Evolutionary conservation across 1,140 invertebrate genomes (phyloP).

Genomic region (Heliconius hermathena): DNA sequence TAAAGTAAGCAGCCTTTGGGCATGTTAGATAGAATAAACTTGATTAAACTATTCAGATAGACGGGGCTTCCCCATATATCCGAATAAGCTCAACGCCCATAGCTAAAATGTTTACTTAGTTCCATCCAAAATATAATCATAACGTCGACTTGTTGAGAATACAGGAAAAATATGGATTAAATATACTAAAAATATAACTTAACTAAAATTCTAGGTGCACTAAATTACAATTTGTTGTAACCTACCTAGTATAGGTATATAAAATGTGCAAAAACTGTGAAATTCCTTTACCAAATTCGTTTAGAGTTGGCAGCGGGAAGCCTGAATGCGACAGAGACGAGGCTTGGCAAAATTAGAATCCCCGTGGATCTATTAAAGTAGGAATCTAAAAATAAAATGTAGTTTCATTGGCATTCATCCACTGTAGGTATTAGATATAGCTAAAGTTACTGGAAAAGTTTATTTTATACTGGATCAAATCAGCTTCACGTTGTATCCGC

Average conservation of each 20-base stretch:
- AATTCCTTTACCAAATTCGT: conserved; percentile 17
- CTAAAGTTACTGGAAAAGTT: too few species aligned
- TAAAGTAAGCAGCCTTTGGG: too few species aligned
- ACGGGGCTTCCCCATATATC: too few species aligned
- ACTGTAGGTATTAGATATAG: background rate
- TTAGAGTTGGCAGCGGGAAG: conserved; percentile 18
- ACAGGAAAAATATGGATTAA: background rate
- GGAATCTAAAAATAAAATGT: conserved; percentile 17
- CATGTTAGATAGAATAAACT: too few species aligned
- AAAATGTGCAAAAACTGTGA: conserved; percentile 20
- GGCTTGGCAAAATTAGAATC: conserved; percentile 20
- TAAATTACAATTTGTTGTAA: background rate
- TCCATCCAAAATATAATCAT: background rate
- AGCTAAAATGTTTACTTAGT: too few species aligned
- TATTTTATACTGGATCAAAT: too few species aligned
- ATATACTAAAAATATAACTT: background rate
- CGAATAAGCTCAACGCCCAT: too few species aligned
- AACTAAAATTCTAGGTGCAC: background rate
- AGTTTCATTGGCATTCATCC: background rate
- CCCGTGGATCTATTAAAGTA: conserved; percentile 17
- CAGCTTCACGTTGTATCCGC: too few species aligned
- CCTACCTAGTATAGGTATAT: background rate
- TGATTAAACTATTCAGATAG: too few species aligned
- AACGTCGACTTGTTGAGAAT: background rate
- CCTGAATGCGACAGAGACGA: conserved; percentile 21